phyloP scores from a whole-genome alignment of 2,797 vertebrate species.

The Spondyliosoma cantharus region DNA sequence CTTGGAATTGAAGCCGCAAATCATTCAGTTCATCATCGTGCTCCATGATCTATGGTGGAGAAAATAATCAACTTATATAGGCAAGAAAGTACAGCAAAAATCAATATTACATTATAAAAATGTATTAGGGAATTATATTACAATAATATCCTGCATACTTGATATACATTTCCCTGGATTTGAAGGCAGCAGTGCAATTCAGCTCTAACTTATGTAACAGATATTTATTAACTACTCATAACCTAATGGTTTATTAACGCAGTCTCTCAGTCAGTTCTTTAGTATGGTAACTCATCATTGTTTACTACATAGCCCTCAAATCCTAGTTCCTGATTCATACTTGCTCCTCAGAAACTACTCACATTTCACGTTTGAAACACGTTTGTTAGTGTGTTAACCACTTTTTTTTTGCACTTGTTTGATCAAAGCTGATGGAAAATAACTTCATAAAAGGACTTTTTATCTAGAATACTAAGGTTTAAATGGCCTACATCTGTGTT shows the following conservation, averaged over 20 bases:
- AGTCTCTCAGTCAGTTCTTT: too few relatives aligned
- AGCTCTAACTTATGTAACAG: too few relatives aligned
- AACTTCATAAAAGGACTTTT: neutral
- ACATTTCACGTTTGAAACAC: too few relatives aligned
- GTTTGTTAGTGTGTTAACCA: too few relatives aligned
- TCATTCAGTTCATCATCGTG: constrained; percentile 71
- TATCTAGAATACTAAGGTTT: neutral
- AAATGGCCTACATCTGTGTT: neutral
- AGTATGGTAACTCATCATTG: too few relatives aligned
- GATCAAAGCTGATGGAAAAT: neutral
- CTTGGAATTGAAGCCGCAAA: constrained; percentile 88
- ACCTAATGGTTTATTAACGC: too few relatives aligned
- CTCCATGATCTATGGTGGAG: constrained; percentile 81
- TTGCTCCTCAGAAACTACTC: too few relatives aligned
- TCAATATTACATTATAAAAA: neutral
- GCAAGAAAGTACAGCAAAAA: neutral
- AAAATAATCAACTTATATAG: constrained; percentile 7
- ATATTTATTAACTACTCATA: too few relatives aligned
- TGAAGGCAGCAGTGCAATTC: neutral
- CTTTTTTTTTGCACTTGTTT: neutral
- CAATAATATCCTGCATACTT: neutral
- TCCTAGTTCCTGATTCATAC: too few relatives aligned
- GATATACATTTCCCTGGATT: neutral
- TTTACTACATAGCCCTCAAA: too few relatives aligned
- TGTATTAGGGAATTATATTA: neutral